A percentile compares a stretch with the other conserved stretches of the same genome.
Conservation (phyloP, 2,888 invertebrate species). For the Coelogynopora nodosa region DNA sequence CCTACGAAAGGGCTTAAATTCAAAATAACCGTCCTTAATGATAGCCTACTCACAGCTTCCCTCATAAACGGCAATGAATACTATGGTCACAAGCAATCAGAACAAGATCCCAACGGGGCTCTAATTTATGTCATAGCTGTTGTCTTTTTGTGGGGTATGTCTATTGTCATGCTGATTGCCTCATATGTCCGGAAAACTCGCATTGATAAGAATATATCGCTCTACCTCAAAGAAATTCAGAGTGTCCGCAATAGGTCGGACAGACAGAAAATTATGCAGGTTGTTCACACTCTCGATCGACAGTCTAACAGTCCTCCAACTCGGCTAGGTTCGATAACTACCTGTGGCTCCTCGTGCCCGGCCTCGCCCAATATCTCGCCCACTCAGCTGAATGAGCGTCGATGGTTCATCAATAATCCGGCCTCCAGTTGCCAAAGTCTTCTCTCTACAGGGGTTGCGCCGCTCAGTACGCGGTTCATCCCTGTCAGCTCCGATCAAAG, state of each 20-base stretch:
- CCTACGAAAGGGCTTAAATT: not conserved
- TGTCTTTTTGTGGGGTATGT: constrained; percentile 44
- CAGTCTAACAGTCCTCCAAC: not conserved
- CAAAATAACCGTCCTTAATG: not conserved
- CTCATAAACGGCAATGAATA: not conserved
- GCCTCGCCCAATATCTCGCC: not conserved
- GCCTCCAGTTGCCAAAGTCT: not conserved
- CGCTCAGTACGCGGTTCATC: not conserved
- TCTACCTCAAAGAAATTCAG: constrained; percentile 46
- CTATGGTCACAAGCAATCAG: constrained; percentile 1
- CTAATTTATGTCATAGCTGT: constrained; percentile 43
- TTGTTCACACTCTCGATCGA: constrained; percentile 1
- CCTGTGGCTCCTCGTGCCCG: not conserved
- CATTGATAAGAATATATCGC: constrained; percentile 42
- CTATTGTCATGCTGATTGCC: constrained; percentile 44
- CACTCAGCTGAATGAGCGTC: not conserved
- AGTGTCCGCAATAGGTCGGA: constrained; percentile 40
- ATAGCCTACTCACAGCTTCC: not conserved
- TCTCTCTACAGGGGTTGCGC: not conserved
- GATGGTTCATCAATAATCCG: not conserved
- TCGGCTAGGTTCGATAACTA: not conserved
- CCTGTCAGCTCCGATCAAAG: not conserved
- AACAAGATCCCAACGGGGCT: constrained; percentile 38
- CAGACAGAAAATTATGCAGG: constrained; percentile 44
- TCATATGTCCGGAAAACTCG: constrained; percentile 45